A percentile compares a stretch with the other conserved stretches of the same genome.
Evolutionary conservation across 1,140 invertebrate species (phyloP).

Genomic region (Coenobita brevimanus): DNA sequence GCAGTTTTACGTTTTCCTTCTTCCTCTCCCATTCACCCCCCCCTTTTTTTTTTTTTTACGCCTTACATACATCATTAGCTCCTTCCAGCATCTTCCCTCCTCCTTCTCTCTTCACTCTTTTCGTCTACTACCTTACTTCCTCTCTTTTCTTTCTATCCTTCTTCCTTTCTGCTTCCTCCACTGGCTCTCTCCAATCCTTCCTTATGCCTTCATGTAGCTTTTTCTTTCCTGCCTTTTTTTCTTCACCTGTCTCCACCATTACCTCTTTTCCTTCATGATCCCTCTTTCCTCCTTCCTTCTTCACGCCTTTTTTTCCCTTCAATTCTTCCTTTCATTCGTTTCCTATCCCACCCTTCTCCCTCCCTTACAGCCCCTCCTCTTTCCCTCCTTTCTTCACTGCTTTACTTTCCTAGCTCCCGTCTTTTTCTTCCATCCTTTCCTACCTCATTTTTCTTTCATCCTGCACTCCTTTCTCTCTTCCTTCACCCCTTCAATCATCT

Average conservation of each 20-base stretch:
- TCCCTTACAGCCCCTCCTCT: background rate
- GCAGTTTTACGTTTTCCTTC: background rate
- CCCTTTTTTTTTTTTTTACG: too few relatives aligned
- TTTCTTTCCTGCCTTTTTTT: background rate
- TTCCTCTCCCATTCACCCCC: too few relatives aligned
- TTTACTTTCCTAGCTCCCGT: background rate
- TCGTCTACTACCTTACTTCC: too few relatives aligned
- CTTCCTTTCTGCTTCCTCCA: background rate
- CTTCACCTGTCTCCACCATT: background rate
- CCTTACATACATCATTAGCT: background rate
- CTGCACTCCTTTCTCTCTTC: background rate
- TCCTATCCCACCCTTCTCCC: background rate
- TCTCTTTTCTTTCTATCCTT: too few relatives aligned
- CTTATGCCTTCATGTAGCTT: too few relatives aligned
- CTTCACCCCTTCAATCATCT: background rate
- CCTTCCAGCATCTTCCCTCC: background rate
- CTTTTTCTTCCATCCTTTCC: background rate
- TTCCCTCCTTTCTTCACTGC: background rate
- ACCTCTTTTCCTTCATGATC: background rate
- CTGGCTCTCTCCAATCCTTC: too few relatives aligned
- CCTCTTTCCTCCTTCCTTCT: conserved; percentile 2
- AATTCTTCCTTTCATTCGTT: too few relatives aligned
- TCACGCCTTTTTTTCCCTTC: background rate
- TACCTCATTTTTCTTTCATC: background rate
- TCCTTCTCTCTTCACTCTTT: too few relatives aligned